Evolutionary conservation across 2,113 vertebrate genomes (phyloP), one percentile per base, ranked within the genome.

Genomic region (Mellivora capensis): DNA sequence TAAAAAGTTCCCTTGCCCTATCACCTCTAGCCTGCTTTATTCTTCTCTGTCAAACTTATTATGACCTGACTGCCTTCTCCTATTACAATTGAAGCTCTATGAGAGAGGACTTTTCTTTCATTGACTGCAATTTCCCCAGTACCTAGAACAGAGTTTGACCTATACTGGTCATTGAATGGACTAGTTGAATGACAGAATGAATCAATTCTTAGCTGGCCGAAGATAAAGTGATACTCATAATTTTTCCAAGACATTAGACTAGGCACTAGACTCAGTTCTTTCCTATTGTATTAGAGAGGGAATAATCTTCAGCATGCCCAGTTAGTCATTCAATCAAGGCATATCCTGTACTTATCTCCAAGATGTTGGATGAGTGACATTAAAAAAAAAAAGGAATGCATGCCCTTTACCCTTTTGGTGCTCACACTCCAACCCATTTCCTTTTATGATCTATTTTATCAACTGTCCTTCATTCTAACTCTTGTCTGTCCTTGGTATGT

Each of bases 321-420:
- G 23, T 90, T 77, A 93, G 86, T 93, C n/a, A 91, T 49, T 97
- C 84, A 91, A n/a, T 62, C 67, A 91, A 90, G 54, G 44, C 15
- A 87, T 83, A 90, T 31, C 57, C 74, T 69, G n/a, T 15, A 90
- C 86, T 20, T 91, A 29, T 79, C 25, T 88, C 49, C 49, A 61
- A 90, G 37, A 49, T 42, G 15, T 87, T 64, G 91, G 42, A 87
- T 61, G 47, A 25, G 79, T 54, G 76, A 74, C 47, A 90, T 64
- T 17, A 39, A 93, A 77, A 90, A 44, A 31, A 59, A 67, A 69
- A 59, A 76, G 10, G 21, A 92, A 9, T 31, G 20, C 12, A 42
- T 52, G 2, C 2, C 31, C 69, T 93, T 81, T 90, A 80, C 25
- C 37, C 31, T 84, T 76, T 59, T n/a, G 49, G 49, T 64, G 42